A percentile compares a stretch with the other conserved stretches of the same genome.
phyloP scores from a whole-genome alignment of 2,113 vertebrate species.

The Coryphaenoides rupestris region DNA sequence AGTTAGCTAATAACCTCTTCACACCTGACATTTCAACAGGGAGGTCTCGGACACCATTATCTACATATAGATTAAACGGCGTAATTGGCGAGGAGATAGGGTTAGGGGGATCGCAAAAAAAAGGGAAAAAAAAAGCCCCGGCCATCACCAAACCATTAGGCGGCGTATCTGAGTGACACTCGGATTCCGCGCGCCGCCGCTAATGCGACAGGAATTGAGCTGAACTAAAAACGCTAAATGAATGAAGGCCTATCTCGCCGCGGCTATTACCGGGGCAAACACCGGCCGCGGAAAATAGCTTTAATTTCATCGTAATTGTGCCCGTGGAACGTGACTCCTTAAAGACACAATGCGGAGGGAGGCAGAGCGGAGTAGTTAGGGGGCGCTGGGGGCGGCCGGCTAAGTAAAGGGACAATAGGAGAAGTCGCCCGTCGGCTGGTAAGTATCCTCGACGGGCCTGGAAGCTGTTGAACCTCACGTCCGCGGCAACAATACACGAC shows the following conservation, averaged over 20 bases:
- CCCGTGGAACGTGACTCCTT: conserved; percentile 65
- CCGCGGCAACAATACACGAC: too few species aligned
- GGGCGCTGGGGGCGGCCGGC: background rate
- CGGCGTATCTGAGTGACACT: conserved; percentile 84
- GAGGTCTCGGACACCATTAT: conserved; percentile 88
- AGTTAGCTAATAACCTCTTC: conserved; percentile 95
- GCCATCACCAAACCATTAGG: conserved; percentile 75
- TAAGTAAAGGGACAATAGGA: background rate
- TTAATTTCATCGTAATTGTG: conserved; percentile 78
- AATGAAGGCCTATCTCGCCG: conserved; percentile 69
- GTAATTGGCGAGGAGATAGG: conserved; percentile 90
- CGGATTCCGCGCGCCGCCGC: conserved; percentile 76
- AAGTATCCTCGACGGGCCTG: too few species aligned
- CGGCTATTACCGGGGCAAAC: conserved; percentile 70
- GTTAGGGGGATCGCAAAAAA: conserved; percentile 77
- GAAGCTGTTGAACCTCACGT: too few species aligned
- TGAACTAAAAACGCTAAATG: conserved; percentile 79
- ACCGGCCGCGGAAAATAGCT: conserved; percentile 69
- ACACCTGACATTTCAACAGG: conserved; percentile 94
- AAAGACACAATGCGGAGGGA: conserved; percentile 53
- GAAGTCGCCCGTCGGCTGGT: too few species aligned
- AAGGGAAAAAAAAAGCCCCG: conserved; percentile 50
- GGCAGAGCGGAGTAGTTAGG: background rate
- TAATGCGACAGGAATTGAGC: conserved; percentile 91
- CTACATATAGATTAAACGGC: conserved; percentile 99